Percentiles rank a stretch among this genome's conserved stretches.
Conservation (phyloP, 2,888 invertebrate genomes). For the Atethmia centrago region DNA sequence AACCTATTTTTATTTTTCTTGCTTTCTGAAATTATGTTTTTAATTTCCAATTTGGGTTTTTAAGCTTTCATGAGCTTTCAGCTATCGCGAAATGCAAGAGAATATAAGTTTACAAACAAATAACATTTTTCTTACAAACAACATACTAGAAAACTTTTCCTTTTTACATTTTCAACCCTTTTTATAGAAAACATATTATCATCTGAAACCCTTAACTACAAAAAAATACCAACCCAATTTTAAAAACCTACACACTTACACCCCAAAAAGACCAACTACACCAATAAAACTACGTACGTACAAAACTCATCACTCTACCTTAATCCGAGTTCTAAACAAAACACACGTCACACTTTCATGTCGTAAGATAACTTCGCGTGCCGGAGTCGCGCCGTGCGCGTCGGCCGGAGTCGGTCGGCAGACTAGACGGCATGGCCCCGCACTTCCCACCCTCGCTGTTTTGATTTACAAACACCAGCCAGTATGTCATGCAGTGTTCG, state of each 20-base stretch:
- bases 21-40: not conserved
- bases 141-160: not conserved
- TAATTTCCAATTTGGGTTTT: not conserved
- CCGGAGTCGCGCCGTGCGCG: constrained; percentile 71
- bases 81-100: not conserved
- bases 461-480: constrained; percentile 77
- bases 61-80: not conserved
- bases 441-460: constrained; percentile 71
- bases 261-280: constrained; percentile 22
- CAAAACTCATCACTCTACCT: constrained; percentile 66
- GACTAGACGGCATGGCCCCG: constrained; percentile 78
- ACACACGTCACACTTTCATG: constrained; percentile 72
- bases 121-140: not conserved
- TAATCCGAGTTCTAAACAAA: constrained; percentile 68
- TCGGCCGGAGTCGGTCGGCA: constrained; percentile 83
- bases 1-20: too few relatives aligned
- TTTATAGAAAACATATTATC: not conserved
- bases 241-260: not conserved
- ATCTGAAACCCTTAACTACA: not conserved
- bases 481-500: constrained; percentile 72
- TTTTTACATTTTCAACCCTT: not conserved
- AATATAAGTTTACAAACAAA: not conserved
- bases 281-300: constrained; percentile 49
- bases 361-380: constrained; percentile 62
- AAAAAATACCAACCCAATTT: constrained; percentile 14